phyloP scores from a whole-genome alignment of 2,888 invertebrate genomes.

The Lottia gigantea region DNA sequence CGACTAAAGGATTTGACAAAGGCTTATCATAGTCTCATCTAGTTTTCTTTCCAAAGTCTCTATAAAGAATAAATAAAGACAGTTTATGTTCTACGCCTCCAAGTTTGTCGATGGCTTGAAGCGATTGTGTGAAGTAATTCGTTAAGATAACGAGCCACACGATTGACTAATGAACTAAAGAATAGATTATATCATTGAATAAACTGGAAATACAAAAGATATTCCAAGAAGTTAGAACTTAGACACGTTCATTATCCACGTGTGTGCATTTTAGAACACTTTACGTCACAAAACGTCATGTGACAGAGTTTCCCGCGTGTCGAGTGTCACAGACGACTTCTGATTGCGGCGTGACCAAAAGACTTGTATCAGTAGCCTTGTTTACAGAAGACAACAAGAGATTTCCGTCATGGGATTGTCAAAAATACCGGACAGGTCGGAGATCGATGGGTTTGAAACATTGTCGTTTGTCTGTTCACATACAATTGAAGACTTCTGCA shows the following conservation, averaged over 20 bases:
- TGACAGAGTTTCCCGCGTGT: slow-evolving; percentile 4
- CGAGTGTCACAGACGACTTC: background rate
- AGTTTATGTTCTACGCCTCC: no score
- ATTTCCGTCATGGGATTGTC: slow-evolving; percentile 4
- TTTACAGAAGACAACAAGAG: slow-evolving; percentile 1
- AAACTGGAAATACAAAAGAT: background rate
- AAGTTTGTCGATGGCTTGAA: no score
- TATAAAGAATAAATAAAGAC: no score
- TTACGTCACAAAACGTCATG: background rate
- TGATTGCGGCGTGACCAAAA: slow-evolving; percentile 8
- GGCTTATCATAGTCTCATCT: no score
- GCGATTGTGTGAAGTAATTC: no score
- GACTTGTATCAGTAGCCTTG: slow-evolving; percentile 1
- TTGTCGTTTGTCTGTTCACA: background rate
- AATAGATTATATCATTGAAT: background rate
- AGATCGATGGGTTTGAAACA: slow-evolving; percentile 6
- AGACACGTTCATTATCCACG: background rate
- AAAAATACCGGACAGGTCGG: slow-evolving; percentile 8
- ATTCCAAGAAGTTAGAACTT: slow-evolving; percentile 5
- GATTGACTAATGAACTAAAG: background rate
- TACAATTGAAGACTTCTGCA: slow-evolving; percentile 1
- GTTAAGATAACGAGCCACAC: background rate
- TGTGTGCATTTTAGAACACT: background rate
- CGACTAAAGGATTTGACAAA: no score
- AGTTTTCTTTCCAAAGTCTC: no score